Evolutionary conservation across 2,113 vertebrate genomes (phyloP).

Genomic region (Strix uralensis): DNA sequence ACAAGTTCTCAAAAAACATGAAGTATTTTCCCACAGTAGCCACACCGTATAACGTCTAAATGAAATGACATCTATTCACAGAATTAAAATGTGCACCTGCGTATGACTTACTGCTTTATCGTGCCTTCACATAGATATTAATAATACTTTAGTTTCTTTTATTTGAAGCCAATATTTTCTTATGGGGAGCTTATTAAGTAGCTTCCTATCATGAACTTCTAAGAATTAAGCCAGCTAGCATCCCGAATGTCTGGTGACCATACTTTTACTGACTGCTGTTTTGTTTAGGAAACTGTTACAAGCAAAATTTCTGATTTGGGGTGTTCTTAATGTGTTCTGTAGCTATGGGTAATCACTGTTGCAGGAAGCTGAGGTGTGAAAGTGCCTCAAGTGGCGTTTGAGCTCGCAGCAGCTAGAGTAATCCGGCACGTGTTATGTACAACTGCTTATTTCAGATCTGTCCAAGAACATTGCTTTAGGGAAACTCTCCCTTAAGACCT

Average conservation of each 20-base stretch:
- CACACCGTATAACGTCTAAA: neutral
- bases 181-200: neutral
- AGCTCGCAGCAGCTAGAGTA: neutral
- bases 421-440: fast-evolving
- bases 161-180: neutral
- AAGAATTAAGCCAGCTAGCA: neutral
- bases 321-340: neutral
- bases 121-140: neutral
- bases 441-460: neutral
- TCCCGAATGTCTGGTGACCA: neutral
- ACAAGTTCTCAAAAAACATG: constrained; percentile 69
- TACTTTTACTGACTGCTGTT: neutral
- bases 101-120: neutral
- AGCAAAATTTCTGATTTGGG: neutral
- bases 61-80: constrained; percentile 34
- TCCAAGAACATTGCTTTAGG: neutral
- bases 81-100: constrained; percentile 53
- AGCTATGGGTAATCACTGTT: neutral
- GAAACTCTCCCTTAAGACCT: neutral
- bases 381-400: neutral
- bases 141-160: neutral
- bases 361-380: neutral
- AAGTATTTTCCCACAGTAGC: constrained; percentile 71
- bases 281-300: neutral
- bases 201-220: neutral